Evolutionary conservation across 1,140 invertebrate genomes (phyloP).

Genomic region (Magallana ariakensis): DNA sequence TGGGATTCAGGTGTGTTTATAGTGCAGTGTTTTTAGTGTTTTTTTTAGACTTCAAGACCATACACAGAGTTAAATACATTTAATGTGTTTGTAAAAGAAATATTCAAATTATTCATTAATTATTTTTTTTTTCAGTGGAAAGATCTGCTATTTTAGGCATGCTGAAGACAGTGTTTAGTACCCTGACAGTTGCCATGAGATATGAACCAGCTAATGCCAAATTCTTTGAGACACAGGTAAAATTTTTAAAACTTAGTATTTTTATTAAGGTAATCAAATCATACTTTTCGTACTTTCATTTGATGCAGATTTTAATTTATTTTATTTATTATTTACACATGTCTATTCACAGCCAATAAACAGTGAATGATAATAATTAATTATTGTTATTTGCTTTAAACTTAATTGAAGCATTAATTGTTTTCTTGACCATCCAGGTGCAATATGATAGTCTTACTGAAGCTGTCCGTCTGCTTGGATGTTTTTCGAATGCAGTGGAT

Average conservation of each 20-base stretch:
- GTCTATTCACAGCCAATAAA: too few species aligned
- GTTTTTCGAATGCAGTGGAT: slow-evolving; percentile 85
- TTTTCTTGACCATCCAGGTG: slow-evolving; percentile 82
- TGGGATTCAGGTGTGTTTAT: slow-evolving; percentile 77
- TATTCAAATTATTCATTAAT: not conserved
- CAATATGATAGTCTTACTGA: slow-evolving; percentile 95
- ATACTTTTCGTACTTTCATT: too few species aligned
- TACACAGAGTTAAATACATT: not conserved
- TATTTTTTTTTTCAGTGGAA: slow-evolving; percentile 64
- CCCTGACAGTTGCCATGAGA: slow-evolving; percentile 97
- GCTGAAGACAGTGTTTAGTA: slow-evolving; percentile 95
- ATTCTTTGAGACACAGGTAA: slow-evolving; percentile 96
- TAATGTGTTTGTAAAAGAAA: not conserved
- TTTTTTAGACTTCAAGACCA: too few species aligned
- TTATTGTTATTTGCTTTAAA: too few species aligned
- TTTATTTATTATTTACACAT: too few species aligned
- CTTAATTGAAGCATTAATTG: too few species aligned
- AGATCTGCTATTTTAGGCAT: slow-evolving; percentile 76
- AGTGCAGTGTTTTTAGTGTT: too few species aligned
- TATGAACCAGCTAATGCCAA: slow-evolving; percentile 99
- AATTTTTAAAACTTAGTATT: slow-evolving; percentile 44
- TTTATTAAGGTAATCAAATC: too few species aligned
- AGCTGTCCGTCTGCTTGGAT: slow-evolving; percentile 93
- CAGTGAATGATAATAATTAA: too few species aligned
- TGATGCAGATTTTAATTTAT: too few species aligned